phyloP scores from a whole-genome alignment of 2,888 invertebrate species.

The Siphonodentalium dalli region DNA sequence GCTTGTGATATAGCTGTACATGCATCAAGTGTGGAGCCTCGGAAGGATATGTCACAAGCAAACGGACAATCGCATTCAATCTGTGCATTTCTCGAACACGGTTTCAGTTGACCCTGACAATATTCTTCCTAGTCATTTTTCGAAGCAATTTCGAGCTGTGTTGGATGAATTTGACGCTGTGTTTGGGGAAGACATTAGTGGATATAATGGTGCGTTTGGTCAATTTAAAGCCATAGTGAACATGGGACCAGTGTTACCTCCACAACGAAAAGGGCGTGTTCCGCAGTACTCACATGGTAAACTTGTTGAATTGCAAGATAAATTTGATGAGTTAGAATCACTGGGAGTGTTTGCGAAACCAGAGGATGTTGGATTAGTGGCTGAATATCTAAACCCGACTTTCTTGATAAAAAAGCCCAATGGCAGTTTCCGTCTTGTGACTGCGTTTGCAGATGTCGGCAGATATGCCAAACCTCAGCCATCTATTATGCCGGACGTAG shows the following conservation, averaged over 20 bases:
- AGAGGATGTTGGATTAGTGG: neutral
- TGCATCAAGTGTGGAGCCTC: no score
- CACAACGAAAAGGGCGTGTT: constrained; percentile 27
- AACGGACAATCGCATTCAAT: no score
- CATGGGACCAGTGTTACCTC: constrained; percentile 32
- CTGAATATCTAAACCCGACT: constrained; percentile 31
- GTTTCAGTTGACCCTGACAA: constrained; percentile 24
- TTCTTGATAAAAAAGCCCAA: constrained; percentile 17
- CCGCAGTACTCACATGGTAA: constrained; percentile 25
- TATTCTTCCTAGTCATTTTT: neutral
- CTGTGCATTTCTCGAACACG: no score
- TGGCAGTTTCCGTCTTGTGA: neutral
- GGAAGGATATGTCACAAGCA: no score
- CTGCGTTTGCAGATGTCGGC: neutral
- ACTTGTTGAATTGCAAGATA: neutral
- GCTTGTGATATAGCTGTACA: no score
- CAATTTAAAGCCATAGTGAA: no score
- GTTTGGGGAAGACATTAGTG: constrained; percentile 17
- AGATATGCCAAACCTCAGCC: neutral
- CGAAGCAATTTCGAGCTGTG: constrained; percentile 8
- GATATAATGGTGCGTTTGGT: no score
- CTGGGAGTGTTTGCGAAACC: neutral
- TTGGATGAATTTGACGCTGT: constrained; percentile 17
- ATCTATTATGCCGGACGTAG: neutral
- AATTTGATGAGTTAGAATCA: neutral